A percentile compares a stretch with the other conserved stretches of the same genome.
Evolutionary conservation across 2,113 vertebrate species (phyloP).

Genomic region (Columba livia): DNA sequence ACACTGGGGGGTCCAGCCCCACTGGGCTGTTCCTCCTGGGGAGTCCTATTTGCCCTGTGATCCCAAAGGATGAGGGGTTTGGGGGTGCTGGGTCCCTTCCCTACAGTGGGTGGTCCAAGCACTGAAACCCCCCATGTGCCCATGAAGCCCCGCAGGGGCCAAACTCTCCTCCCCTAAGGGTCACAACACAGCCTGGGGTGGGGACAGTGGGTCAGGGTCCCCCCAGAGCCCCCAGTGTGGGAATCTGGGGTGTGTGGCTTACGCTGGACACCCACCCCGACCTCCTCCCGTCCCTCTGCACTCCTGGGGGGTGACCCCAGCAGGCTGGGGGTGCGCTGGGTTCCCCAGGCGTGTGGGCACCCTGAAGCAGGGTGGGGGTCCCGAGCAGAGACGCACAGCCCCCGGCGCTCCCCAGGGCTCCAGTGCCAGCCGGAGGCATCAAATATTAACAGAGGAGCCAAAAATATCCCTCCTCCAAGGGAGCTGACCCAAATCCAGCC

Average conservation of each 20-base stretch:
- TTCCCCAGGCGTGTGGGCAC: too few species aligned
- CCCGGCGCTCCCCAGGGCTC: neutral
- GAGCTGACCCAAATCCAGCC: constrained; percentile 52
- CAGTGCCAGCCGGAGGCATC: neutral
- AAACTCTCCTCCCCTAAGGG: neutral
- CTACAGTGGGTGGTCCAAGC: neutral
- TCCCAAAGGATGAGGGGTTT: neutral
- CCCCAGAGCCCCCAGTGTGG: fast-evolving
- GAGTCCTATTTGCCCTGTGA: neutral
- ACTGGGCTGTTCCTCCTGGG: neutral
- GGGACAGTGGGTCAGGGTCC: neutral
- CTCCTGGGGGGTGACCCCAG: neutral
- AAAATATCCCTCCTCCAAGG: constrained; percentile 33
- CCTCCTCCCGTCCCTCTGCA: fast-evolving
- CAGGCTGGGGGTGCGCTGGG: fast-evolving
- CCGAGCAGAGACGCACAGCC: neutral
- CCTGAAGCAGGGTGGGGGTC: neutral
- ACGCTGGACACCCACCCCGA: neutral
- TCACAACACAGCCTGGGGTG: neutral
- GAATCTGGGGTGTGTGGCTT: neutral
- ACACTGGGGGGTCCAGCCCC: neutral
- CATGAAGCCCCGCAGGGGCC: neutral
- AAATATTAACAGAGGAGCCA: constrained; percentile 21
- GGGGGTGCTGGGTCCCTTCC: neutral
- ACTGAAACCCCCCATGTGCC: neutral